Evolutionary conservation across 1,140 invertebrate species (phyloP), one percentile per base, ranked within the genome.

Genomic region (Drosophila fuyamai): DNA sequence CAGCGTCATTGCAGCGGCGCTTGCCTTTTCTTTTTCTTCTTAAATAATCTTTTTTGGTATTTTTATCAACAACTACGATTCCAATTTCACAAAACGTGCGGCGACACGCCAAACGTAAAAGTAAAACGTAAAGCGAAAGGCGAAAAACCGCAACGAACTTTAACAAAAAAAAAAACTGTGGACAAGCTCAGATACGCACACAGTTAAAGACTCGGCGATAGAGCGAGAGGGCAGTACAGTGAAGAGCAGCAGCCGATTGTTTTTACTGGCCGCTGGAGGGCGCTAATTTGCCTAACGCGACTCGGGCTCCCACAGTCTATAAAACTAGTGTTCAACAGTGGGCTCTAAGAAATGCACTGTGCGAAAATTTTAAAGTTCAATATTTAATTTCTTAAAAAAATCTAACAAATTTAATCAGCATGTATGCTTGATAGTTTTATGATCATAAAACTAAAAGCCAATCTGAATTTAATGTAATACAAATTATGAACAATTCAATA

Each of bases 1-100:
- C 82, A 90, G 89, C 86, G 86, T 90, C 86, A 90, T 90, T 90
- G 80, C 88, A 90, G 88, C 80, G 74, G 67, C 79, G 58, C 40
- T 78, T 38, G 47, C 57, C 54, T 35, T 27, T 68, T 51, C 47
- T 47, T 59, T 41, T 75, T 63, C 53, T 46, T 66, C 29, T 50
- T 41, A 46, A 36, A 62, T 48, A 53, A 53, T 53, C 27, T 41
- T 55, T 62, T 41, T 44, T 46, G 40, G 54, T 56, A 70, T 57
- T 58, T 56, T 71, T 66, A 66, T 46, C 61, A 68, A 47, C 55
- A 74, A 44, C 47, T 29, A 9, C 44, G 50, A 82, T 62, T 75
- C 59, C 76, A 79, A 82, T 81, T 55, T 67, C 72, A 68, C 59
- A 73, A 84, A 84, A 80, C 72, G 81, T 84, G 72, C 56, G 62